Base-by-base conservation (phyloP, 2,888 invertebrate species). In the Pterostichus niger region DNA sequence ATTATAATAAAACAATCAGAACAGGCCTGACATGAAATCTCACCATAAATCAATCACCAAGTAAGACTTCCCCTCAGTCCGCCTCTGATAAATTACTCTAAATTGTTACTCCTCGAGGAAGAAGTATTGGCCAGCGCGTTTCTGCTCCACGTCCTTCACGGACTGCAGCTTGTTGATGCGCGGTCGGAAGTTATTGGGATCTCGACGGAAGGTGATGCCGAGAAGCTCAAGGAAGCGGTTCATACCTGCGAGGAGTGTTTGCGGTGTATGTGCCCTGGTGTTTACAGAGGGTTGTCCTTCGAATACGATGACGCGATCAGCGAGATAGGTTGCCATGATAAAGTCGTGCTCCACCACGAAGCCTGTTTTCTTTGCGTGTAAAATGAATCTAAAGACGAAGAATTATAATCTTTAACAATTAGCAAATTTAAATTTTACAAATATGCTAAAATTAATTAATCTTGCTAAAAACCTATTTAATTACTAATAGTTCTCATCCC, bases 271-370 rank as follows among this genome's bases (percentile, higher is more conserved):
- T 0, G 99, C 99, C 0, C 93, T 93, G 0, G 99, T 97, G 84
- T 94, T 90, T 0, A 98, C 93, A 0, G 99, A 98, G 0, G 99
- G 99, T 59, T 91, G 91, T 71, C 99, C 99, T 88, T 99, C 99
- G 89, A 99, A 99, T 73, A 99, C 99, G 86, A 99, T 98, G 2
- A 99, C 99, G 59, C 99, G 94, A 90, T 99, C 99, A 0, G 99
- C 98, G 85, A 98, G 92, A 90, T 99, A 99, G 0, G 99, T 99
- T 13, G 99, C 99, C 99, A 99, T 99, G 86, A 99, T 99, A 90
- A 99, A 99, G 92, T 99, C 99, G 94, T 99, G 99, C 94, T 99
- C 99, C 0, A 99, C 99, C 13, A 99, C 96, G 90, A 99, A 99
- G 10, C 99, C 99, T 6, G 99, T 99, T 90, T 99, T 98, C 92